Evolutionary conservation across 92 coral and sea anemone species (phyloP).

Genomic region (Epizoanthus stellaris): DNA sequence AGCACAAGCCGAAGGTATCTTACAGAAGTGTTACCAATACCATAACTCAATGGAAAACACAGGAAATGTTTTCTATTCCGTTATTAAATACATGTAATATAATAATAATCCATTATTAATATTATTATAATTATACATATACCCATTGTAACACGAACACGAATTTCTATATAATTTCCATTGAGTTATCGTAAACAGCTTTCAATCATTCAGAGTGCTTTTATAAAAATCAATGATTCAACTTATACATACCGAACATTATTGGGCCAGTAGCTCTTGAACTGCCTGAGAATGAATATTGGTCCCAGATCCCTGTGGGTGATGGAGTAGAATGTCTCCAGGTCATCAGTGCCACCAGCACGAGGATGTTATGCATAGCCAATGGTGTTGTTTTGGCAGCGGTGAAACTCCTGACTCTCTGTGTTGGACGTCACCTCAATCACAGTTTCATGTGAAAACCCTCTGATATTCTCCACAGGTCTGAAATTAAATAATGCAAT

Average conservation of each 20-base stretch:
- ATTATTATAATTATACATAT: too few species aligned
- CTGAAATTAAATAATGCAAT: not conserved
- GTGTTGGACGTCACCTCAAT: constrained; percentile 50
- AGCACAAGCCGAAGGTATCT: too few species aligned
- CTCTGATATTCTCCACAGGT: constrained; percentile 36
- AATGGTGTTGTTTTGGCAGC: constrained; percentile 22
- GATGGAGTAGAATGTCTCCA: constrained; percentile 47
- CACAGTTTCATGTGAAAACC: constrained; percentile 59
- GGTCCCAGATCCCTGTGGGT: constrained; percentile 49
- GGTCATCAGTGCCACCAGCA: constrained; percentile 60
- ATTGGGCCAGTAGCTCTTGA: constrained; percentile 54
- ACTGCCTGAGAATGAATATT: constrained; percentile 42
- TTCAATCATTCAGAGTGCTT: too few species aligned
- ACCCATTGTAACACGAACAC: too few species aligned
- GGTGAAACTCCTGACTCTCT: constrained; percentile 51
- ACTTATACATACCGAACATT: constrained; percentile 43
- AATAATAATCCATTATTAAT: too few species aligned
- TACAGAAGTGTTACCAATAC: too few species aligned
- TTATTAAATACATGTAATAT: too few species aligned
- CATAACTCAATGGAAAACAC: too few species aligned
- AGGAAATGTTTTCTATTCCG: too few species aligned
- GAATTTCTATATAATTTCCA: too few species aligned
- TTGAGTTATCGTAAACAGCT: too few species aligned
- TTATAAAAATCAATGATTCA: not conserved
- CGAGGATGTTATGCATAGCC: constrained; percentile 63